Evolutionary conservation across 2,113 vertebrate genomes (phyloP).

Genomic region (Lampris megalopsis): DNA sequence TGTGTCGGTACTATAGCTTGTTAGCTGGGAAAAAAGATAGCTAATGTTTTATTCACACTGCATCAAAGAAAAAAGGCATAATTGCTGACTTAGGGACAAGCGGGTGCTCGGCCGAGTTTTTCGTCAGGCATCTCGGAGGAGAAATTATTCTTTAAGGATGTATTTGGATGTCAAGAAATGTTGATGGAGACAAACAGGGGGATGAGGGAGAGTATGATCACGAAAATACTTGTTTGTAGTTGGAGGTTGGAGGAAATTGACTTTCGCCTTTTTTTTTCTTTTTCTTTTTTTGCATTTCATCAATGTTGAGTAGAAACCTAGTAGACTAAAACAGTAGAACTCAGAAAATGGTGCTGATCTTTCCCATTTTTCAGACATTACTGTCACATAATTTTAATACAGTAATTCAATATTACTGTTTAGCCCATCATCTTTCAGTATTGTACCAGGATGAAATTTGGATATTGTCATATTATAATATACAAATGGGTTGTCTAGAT

Average conservation of each 20-base stretch:
- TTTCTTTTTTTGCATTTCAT: neutral
- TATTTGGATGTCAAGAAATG: neutral
- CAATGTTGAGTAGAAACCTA: neutral
- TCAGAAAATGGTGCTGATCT: neutral
- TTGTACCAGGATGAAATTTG: no score
- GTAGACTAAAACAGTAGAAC: neutral
- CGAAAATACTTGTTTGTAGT: neutral
- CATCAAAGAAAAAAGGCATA: slow-evolving; percentile 34
- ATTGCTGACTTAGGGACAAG: slow-evolving; percentile 48
- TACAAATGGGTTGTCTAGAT: no score
- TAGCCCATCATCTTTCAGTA: no score
- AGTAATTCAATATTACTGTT: no score
- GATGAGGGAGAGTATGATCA: neutral
- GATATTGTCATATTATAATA: no score
- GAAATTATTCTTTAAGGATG: slow-evolving; percentile 8
- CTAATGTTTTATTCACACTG: slow-evolving; percentile 59
- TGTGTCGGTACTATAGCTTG: slow-evolving; percentile 32
- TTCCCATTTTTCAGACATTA: no score
- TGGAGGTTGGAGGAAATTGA: neutral
- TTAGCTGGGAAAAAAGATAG: slow-evolving; percentile 46
- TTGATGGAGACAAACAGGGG: neutral
- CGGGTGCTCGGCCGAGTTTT: neutral
- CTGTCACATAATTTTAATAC: no score
- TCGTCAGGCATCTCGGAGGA: slow-evolving; percentile 7
- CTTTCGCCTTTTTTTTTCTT: neutral